These are phyloP conservation scores for Diplazon laetatorius DNA, from an alignment of 2,888 invertebrate species.

Conservation along the genomic window DNA sequence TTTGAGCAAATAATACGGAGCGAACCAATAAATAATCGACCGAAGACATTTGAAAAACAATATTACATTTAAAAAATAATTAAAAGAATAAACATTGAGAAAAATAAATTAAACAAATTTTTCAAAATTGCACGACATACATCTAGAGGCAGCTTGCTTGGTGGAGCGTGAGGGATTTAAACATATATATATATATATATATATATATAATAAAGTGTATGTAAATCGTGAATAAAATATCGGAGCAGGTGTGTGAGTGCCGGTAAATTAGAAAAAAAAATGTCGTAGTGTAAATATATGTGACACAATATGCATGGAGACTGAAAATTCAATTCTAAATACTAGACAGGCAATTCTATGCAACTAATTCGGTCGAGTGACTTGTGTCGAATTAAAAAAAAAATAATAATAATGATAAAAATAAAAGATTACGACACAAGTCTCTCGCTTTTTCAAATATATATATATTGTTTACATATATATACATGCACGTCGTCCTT, in stretches of 20 bases:
- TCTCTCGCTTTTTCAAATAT: conserved; percentile 34
- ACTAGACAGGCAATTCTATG: conserved; percentile 47
- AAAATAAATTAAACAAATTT: conserved; percentile 4
- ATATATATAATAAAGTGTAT: conserved; percentile 2
- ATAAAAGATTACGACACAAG: conserved; percentile 23
- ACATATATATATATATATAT: neutral
- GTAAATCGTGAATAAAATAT: conserved; percentile 30
- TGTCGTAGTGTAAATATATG: conserved; percentile 19
- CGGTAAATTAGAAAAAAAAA: conserved; percentile 27
- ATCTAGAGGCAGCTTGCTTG: conserved; percentile 42
- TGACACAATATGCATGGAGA: conserved; percentile 31
- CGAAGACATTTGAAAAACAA: conserved; percentile 9
- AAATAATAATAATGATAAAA: neutral
- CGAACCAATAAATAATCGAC: conserved; percentile 59
- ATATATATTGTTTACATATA: too few relatives aligned
- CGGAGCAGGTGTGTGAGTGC: conserved; percentile 45
- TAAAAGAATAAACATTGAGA: conserved; percentile 3
- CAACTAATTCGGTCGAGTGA: conserved; percentile 1
- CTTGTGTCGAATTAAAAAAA: conserved; percentile 20
- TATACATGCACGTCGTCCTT: conserved; percentile 50
- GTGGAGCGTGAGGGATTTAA: conserved; percentile 31
- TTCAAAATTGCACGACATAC: conserved; percentile 5
- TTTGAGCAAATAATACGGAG: conserved; percentile 60
- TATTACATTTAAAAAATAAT: conserved; percentile 21
- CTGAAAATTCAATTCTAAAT: neutral